These are phyloP conservation scores for Ecliptopera silaceata DNA, from an alignment of 2,888 invertebrate genomes.

Conservation along the genomic window DNA sequence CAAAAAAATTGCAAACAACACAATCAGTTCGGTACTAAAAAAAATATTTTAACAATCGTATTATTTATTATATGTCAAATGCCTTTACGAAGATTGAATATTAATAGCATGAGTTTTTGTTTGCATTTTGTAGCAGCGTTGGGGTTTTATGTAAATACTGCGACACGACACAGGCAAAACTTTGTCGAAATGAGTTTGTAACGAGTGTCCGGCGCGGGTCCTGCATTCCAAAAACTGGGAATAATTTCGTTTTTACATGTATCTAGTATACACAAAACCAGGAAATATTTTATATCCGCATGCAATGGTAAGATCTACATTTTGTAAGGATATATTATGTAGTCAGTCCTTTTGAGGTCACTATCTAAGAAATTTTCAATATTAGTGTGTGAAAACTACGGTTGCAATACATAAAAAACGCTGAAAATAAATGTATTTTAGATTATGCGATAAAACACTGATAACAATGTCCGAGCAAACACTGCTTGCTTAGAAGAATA, in stretches of 20 bases:
- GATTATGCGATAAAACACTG: no score
- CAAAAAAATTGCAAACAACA: no score
- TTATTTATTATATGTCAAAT: neutral
- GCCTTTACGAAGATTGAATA: slow-evolving; percentile 6
- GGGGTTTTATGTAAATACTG: slow-evolving; percentile 50
- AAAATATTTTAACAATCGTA: no score
- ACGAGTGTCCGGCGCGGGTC: slow-evolving; percentile 44
- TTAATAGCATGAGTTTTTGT: slow-evolving; percentile 35
- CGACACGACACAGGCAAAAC: slow-evolving; percentile 50
- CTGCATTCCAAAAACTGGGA: slow-evolving; percentile 31
- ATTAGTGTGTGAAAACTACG: no score
- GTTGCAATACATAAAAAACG: no score
- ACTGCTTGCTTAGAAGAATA: no score
- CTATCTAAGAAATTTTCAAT: no score
- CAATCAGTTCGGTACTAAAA: no score
- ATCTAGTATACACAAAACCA: slow-evolving; percentile 4
- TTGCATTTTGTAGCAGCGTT: slow-evolving; percentile 45
- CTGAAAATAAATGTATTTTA: no score
- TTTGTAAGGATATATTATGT: neutral
- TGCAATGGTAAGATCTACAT: neutral
- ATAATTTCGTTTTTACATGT: slow-evolving; percentile 31
- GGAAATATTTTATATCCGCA: neutral
- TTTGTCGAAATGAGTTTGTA: slow-evolving; percentile 57
- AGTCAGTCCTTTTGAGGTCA: neutral
- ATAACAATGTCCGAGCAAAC: no score